These are phyloP conservation scores for Tetramorium bicarinatum DNA, from an alignment of 2,888 invertebrate species.

Conservation along the genomic window DNA sequence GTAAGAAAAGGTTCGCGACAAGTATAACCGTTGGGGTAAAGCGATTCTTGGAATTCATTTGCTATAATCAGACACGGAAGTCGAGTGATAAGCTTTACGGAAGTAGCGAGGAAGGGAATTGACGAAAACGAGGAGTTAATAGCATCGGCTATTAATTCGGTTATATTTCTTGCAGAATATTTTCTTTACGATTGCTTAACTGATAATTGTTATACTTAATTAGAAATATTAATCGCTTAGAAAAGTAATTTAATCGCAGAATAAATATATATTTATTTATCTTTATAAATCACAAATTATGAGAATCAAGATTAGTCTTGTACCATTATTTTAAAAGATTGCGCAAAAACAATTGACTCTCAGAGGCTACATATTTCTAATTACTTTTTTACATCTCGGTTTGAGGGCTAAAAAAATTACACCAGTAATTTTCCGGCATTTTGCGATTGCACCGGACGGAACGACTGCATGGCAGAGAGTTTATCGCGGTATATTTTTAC, in stretches of 20 bases:
- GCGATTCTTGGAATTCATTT: slow-evolving; percentile 68
- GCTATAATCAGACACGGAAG: slow-evolving; percentile 51
- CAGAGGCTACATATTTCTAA: background rate
- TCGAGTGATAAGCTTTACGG: slow-evolving; percentile 27
- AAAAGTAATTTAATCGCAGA: background rate
- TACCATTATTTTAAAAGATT: slow-evolving; percentile 1
- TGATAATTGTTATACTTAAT: background rate
- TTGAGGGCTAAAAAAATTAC: background rate
- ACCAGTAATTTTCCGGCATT: slow-evolving; percentile 20
- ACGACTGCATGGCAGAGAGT: slow-evolving; percentile 42
- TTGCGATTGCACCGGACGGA: slow-evolving; percentile 21
- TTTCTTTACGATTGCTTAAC: slow-evolving; percentile 8
- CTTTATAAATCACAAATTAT: background rate
- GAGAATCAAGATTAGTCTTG: background rate
- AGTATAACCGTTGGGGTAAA: slow-evolving; percentile 54
- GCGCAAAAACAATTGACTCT: background rate
- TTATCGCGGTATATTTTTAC: slow-evolving; percentile 68
- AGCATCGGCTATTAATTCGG: background rate
- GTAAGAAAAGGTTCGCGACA: slow-evolving; percentile 59
- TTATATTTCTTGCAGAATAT: background rate
- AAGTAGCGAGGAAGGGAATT: slow-evolving; percentile 8
- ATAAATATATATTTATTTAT: background rate
- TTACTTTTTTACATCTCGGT: background rate
- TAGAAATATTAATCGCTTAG: slow-evolving; percentile 3
- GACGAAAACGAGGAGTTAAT: slow-evolving; percentile 43